Conservation (phyloP, 2,113 vertebrate genomes). For the Sturnira hondurensis region DNA sequence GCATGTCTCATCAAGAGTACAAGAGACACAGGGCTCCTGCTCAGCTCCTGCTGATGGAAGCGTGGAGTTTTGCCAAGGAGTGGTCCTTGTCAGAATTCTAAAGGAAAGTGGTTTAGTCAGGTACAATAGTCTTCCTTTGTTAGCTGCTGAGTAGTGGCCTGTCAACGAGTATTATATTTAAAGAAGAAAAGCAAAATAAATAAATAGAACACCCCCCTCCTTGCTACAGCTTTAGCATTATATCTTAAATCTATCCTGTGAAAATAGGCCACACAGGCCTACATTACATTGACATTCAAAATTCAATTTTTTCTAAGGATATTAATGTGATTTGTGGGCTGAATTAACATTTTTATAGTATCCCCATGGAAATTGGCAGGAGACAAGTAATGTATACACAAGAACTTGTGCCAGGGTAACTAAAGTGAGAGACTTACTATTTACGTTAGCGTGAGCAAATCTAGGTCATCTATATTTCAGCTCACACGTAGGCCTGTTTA, state of each 20-base stretch:
- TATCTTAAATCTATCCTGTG: slow-evolving; percentile 35
- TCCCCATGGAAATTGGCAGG: slow-evolving; percentile 53
- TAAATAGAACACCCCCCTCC: not conserved
- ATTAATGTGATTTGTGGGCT: slow-evolving; percentile 61
- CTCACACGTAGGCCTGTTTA: not conserved
- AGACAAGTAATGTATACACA: slow-evolving; percentile 23
- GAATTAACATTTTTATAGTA: slow-evolving; percentile 71
- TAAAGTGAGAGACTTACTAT: not conserved
- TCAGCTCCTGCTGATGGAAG: not conserved
- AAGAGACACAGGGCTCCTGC: not conserved
- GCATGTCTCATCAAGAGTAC: not conserved
- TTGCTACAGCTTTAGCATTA: not conserved
- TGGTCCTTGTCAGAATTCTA: not conserved
- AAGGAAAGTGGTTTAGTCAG: not conserved
- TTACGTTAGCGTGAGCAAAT: not conserved
- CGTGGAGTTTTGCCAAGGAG: not conserved
- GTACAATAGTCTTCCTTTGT: not conserved
- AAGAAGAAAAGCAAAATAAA: not conserved
- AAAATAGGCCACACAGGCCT: slow-evolving; percentile 28
- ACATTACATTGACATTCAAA: slow-evolving; percentile 25
- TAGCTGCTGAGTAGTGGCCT: not conserved
- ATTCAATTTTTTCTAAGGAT: slow-evolving; percentile 50
- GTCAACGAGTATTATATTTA: not conserved
- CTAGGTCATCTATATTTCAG: not conserved
- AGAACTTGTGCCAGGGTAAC: not conserved